phyloP scores from a whole-genome alignment of 2,888 invertebrate genomes.

The Arctia plantaginis region DNA sequence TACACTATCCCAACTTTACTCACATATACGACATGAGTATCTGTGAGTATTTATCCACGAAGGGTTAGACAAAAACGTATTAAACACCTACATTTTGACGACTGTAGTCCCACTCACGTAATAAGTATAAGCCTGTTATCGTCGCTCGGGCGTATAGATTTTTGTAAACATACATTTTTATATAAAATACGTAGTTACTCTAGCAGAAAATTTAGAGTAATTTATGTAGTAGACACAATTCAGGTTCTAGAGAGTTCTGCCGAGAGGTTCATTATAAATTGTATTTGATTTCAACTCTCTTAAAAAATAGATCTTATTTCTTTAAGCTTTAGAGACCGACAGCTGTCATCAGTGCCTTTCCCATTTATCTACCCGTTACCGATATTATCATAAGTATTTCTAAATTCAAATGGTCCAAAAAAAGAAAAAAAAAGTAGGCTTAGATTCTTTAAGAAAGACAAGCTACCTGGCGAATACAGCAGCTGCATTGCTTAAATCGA shows the following conservation, averaged over 20 bases:
- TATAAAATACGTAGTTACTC: not conserved
- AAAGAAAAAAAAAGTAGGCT: constrained; percentile 69
- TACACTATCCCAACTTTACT: too few species aligned
- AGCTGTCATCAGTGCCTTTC: constrained; percentile 28
- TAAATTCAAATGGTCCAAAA: constrained; percentile 45
- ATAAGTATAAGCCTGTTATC: too few species aligned
- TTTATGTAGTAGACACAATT: not conserved
- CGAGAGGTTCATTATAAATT: not conserved
- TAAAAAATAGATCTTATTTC: constrained; percentile 9
- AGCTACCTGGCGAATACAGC: constrained; percentile 76
- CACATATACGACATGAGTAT: too few species aligned
- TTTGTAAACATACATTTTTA: too few species aligned
- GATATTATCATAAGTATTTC: constrained; percentile 50
- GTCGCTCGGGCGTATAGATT: too few species aligned
- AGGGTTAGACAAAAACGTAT: too few species aligned
- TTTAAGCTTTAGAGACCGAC: constrained; percentile 15
- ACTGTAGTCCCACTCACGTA: too few species aligned
- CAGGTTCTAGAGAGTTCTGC: not conserved
- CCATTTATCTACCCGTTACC: constrained; percentile 36
- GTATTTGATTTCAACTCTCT: not conserved
- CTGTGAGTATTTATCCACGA: too few species aligned
- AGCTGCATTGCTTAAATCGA: constrained; percentile 80
- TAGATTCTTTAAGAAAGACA: constrained; percentile 65
- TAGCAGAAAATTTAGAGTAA: not conserved
- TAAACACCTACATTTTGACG: too few species aligned